phyloP scores from a whole-genome alignment of 2,888 invertebrate species.

The Bombylius major region DNA sequence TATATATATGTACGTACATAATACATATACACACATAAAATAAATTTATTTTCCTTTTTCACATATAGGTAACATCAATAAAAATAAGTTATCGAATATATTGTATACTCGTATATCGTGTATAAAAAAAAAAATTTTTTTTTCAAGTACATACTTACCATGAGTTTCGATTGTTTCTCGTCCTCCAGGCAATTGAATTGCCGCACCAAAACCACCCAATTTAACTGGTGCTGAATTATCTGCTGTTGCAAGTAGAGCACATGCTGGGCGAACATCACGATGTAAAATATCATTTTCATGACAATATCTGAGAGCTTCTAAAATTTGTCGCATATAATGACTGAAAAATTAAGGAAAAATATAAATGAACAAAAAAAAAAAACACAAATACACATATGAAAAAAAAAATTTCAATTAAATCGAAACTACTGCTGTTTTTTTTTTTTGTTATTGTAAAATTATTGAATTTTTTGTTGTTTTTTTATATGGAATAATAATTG shows the following conservation, averaged over 20 bases:
- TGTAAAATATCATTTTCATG: constrained; percentile 98
- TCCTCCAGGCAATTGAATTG: constrained; percentile 77
- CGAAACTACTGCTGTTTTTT: background rate
- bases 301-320: constrained; percentile 94
- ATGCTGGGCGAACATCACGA: constrained; percentile 94
- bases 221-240: constrained; percentile 99
- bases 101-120: no score
- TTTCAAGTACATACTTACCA: constrained; percentile 32
- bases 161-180: constrained; percentile 50
- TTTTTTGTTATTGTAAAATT: background rate
- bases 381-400: background rate
- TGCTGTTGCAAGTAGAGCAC: constrained; percentile 85
- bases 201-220: constrained; percentile 93
- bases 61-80: no score
- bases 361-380: background rate
- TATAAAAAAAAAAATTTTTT: no score
- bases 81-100: no score
- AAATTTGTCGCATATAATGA: constrained; percentile 97
- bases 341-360: constrained; percentile 41
- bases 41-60: no score
- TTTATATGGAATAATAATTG: no score
- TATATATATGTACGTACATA: no score
- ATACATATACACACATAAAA: no score
- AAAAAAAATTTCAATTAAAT: background rate
- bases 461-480: no score